These are phyloP conservation scores for Rhinatrema bivittatum DNA, from an alignment of 2,797 vertebrate species.

Conservation along the genomic window DNA sequence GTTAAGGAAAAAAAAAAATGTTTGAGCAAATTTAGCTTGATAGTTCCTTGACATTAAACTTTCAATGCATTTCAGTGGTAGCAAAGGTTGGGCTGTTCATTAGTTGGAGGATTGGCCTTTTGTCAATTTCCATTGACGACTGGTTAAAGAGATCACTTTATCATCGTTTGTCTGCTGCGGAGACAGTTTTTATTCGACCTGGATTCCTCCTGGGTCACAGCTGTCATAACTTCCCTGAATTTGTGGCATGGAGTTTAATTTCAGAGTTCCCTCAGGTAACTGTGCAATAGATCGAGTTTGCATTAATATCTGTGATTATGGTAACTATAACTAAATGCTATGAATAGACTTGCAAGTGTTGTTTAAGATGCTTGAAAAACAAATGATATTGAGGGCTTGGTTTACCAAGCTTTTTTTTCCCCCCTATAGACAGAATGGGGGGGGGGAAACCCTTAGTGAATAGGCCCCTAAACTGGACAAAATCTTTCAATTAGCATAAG, in stretches of 20 bases:
- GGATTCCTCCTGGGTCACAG: slow-evolving; percentile 68
- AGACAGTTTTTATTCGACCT: slow-evolving; percentile 73
- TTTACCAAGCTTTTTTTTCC: too few relatives aligned
- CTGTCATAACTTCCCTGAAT: slow-evolving; percentile 68
- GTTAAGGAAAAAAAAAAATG: slow-evolving; percentile 15
- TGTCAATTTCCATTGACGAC: slow-evolving; percentile 79
- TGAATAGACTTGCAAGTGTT: not conserved
- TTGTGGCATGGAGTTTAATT: slow-evolving; percentile 42
- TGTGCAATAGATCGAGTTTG: slow-evolving; percentile 29
- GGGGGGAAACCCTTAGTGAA: too few relatives aligned
- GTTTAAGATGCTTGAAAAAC: not conserved
- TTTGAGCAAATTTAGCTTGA: slow-evolving; percentile 44
- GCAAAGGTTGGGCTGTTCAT: slow-evolving; percentile 71
- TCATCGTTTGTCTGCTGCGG: slow-evolving; percentile 92
- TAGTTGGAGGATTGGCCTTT: slow-evolving; percentile 77
- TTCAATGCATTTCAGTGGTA: slow-evolving; percentile 38
- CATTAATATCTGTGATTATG: slow-evolving; percentile 40
- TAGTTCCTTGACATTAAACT: slow-evolving; percentile 55
- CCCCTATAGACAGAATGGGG: too few relatives aligned
- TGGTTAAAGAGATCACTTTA: slow-evolving; percentile 88
- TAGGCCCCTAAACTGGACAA: too few relatives aligned
- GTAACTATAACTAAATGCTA: slow-evolving; percentile 18
- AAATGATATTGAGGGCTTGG: too few relatives aligned
- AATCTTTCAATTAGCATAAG: too few relatives aligned
- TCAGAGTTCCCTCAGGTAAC: slow-evolving; percentile 43